Conservation (phyloP, 2,113 vertebrate genomes). For the Engraulis encrasicolus region DNA sequence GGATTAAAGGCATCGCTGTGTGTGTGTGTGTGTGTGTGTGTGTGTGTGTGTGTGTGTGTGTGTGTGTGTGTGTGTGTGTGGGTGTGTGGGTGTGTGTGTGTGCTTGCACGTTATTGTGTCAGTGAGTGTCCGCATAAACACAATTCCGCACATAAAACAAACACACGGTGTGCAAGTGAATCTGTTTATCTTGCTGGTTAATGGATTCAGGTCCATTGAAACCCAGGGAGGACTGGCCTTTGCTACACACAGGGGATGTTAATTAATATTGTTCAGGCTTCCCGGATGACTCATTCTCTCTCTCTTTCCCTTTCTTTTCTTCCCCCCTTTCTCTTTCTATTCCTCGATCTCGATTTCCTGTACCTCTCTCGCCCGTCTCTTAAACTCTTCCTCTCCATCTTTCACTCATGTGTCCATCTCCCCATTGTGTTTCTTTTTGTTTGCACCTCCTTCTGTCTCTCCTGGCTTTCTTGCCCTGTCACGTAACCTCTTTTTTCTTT, state of each 20-base stretch:
- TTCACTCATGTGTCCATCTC: no score
- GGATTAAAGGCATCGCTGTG: neutral
- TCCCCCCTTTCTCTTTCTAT: conserved; percentile 36
- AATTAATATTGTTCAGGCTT: conserved; percentile 52
- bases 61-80: neutral
- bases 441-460: neutral
- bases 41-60: no score
- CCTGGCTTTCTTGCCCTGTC: neutral
- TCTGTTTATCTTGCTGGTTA: conserved; percentile 55
- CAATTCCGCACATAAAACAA: neutral
- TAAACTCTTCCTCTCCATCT: no score
- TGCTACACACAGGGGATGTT: conserved; percentile 39
- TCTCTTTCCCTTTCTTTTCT: conserved; percentile 21
- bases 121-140: neutral
- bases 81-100: neutral
- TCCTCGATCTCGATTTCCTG: no score
- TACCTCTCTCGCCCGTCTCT: no score
- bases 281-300: conserved; percentile 39
- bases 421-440: neutral
- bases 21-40: neutral
- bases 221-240: conserved; percentile 30
- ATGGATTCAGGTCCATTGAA: conserved; percentile 55
- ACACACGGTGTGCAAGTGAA: neutral
- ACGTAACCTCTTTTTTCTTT: no score
- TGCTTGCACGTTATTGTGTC: no score